These are phyloP conservation scores for Hypotaenidia okinawae DNA, from an alignment of 2,797 vertebrate genomes.

Conservation along the genomic window DNA sequence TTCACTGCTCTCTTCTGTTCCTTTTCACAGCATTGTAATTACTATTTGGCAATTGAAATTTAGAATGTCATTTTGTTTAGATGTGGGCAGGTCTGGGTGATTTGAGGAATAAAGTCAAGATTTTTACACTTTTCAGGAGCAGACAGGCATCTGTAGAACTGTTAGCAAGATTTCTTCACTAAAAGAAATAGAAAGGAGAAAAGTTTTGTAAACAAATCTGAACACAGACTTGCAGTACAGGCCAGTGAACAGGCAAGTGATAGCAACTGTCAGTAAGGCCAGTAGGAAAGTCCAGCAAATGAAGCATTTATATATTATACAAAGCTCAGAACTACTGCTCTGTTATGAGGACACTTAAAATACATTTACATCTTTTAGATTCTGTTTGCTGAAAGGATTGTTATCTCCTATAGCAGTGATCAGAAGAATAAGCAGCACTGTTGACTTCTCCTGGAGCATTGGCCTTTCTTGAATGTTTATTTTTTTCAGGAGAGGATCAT, in stretches of 20 bases:
- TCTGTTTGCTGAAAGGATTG: background rate
- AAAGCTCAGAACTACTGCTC: background rate
- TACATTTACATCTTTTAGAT: background rate
- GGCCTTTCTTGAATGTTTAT: too few relatives aligned
- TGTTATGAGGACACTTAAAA: background rate
- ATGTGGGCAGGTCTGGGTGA: background rate
- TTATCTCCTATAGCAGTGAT: background rate
- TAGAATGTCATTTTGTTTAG: background rate
- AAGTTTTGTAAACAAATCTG: background rate
- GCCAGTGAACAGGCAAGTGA: background rate
- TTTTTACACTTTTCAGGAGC: background rate
- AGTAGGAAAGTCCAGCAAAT: background rate
- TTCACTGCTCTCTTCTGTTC: background rate
- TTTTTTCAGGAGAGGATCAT: too few relatives aligned
- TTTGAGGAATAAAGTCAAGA: background rate
- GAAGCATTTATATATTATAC: background rate
- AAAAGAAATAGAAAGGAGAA: background rate
- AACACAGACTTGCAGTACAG: background rate
- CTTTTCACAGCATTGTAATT: background rate
- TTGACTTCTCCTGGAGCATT: too few relatives aligned
- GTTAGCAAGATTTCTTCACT: background rate
- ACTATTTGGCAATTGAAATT: background rate
- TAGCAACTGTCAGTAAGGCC: background rate
- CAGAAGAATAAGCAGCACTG: too few relatives aligned
- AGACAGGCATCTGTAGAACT: background rate